Conservation (phyloP, 2,113 vertebrate species). For the Poeciliopsis turrubarensis region DNA sequence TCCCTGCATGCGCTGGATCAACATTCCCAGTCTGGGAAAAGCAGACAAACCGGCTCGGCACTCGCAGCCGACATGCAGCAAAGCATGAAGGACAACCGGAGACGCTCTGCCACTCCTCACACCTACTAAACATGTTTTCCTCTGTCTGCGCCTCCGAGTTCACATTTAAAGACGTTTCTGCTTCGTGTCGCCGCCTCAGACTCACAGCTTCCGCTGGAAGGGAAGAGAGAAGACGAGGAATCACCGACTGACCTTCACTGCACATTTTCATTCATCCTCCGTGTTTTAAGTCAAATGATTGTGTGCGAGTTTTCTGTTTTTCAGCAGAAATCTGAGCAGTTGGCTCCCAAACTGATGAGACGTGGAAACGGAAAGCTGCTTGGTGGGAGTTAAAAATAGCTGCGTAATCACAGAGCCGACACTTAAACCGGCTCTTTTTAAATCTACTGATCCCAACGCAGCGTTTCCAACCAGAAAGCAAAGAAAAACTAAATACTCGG, state of each 20-base stretch:
- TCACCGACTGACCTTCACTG: constrained; percentile 31
- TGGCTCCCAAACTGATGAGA: constrained; percentile 16
- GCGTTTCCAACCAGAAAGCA: no score
- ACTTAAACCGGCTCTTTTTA: no score
- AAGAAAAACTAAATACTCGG: no score
- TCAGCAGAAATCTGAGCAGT: neutral
- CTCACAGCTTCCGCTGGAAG: constrained; percentile 49
- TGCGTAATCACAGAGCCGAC: constrained; percentile 12
- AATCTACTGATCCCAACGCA: neutral
- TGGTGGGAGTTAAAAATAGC: constrained; percentile 9
- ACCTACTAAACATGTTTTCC: no score
- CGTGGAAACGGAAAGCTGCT: constrained; percentile 19
- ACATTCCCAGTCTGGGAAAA: neutral
- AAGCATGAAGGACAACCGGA: neutral
- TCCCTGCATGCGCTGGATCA: neutral
- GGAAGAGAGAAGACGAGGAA: constrained; percentile 43
- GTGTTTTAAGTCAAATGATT: neutral
- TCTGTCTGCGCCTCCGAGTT: neutral
- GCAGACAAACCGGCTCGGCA: neutral
- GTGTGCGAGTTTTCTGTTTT: neutral
- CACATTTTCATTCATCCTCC: neutral
- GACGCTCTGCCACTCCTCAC: no score
- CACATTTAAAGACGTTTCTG: constrained; percentile 15
- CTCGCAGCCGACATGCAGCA: neutral
- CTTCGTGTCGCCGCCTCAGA: constrained; percentile 28